Conservation (phyloP, 2,888 invertebrate genomes). For the Euclidia mi region DNA sequence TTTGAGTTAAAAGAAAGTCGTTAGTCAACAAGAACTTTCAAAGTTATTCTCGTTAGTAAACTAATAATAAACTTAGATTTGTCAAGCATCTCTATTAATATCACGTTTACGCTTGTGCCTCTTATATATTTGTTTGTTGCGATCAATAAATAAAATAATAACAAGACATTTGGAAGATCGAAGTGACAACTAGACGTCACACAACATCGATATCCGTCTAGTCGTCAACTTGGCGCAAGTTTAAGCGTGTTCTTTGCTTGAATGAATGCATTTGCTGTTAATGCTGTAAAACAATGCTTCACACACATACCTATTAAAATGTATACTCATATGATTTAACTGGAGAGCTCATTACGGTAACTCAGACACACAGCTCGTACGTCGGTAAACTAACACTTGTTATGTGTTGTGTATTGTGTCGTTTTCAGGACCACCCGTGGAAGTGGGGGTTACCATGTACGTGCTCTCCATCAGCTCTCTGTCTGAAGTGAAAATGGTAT, state of each 20-base stretch:
- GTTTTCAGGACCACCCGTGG: conserved; percentile 90
- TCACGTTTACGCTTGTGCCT: no score
- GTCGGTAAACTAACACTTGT: conserved; percentile 50
- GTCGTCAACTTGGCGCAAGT: conserved; percentile 10
- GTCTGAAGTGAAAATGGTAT: conserved; percentile 94
- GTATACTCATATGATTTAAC: conserved; percentile 1
- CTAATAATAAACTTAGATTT: no score
- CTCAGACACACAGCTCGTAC: conserved; percentile 30
- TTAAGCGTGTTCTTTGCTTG: conserved; percentile 6
- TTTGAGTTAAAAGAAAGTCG: no score
- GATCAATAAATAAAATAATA: no score
- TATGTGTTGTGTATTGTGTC: conserved; percentile 79
- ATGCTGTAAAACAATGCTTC: conserved; percentile 13
- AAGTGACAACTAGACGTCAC: no score
- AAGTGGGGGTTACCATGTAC: conserved; percentile 95
- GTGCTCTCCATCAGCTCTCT: conserved; percentile 96
- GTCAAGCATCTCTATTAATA: no score
- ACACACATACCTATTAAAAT: conserved; percentile 1
- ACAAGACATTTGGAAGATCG: no score
- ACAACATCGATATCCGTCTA: no score
- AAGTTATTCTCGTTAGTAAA: no score
- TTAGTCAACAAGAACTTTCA: no score
- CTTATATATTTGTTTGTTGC: no score
- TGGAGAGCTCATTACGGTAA: conserved; percentile 33
- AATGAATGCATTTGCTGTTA: no score